These are phyloP conservation scores for Holocentrus rufus DNA, from an alignment of 2,797 vertebrate species.

Conservation along the genomic window DNA sequence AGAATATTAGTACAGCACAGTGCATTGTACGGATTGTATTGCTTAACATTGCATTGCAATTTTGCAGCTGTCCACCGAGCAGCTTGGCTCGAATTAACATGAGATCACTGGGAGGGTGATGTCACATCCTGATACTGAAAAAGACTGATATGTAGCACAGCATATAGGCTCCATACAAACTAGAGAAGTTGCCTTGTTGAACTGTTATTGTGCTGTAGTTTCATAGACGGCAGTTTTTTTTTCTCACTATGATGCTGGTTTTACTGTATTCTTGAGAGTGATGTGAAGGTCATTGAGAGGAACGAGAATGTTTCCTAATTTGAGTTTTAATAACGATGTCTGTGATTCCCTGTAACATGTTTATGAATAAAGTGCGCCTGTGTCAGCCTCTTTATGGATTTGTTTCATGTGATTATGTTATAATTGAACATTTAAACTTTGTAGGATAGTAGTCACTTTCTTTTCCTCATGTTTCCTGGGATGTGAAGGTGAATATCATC, in stretches of 20 bases:
- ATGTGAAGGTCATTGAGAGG: neutral
- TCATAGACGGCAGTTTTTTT: neutral
- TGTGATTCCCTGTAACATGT: neutral
- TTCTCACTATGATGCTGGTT: neutral
- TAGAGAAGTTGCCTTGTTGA: neutral
- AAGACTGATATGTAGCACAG: neutral
- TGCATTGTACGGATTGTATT: too few relatives aligned
- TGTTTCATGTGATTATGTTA: too few relatives aligned
- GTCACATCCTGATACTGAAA: too few relatives aligned
- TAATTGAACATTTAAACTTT: neutral
- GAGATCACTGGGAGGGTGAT: too few relatives aligned
- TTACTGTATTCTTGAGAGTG: neutral
- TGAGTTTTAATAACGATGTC: neutral
- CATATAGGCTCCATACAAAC: neutral
- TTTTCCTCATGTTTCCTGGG: too few relatives aligned
- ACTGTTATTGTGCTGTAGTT: neutral
- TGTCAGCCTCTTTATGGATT: too few relatives aligned
- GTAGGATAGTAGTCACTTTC: too few relatives aligned
- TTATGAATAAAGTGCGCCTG: constrained; percentile 5
- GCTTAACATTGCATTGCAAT: too few relatives aligned
- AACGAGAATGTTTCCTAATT: neutral
- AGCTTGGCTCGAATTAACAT: too few relatives aligned
- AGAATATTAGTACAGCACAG: too few relatives aligned
- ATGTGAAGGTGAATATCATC: too few relatives aligned
- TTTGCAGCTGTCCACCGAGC: too few relatives aligned